A percentile compares a stretch with the other conserved stretches of the same genome.
Evolutionary conservation across 2,113 vertebrate species (phyloP).

Genomic region (Pseudorhombus dupliciocellatus): DNA sequence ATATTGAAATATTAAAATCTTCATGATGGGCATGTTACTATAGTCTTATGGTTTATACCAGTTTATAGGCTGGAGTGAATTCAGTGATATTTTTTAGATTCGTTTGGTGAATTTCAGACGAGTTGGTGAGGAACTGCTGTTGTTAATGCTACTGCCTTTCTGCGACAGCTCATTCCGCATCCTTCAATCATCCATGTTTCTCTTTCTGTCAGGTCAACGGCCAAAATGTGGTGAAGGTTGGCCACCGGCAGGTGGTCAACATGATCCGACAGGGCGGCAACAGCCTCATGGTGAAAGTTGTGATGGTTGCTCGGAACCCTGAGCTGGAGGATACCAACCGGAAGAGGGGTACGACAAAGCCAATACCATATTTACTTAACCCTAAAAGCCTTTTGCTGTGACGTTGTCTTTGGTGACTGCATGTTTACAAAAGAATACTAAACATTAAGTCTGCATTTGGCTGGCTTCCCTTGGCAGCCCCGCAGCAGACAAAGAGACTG

Average conservation of each 20-base stretch:
- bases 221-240: constrained; percentile 93
- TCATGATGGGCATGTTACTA: background rate
- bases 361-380: constrained; percentile 55
- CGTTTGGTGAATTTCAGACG: background rate
- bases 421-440: constrained; percentile 59
- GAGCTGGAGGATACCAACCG: constrained; percentile 89
- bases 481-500: constrained; percentile 89
- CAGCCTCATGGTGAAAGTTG: constrained; percentile 93
- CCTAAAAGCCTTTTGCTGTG: constrained; percentile 31
- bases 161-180: background rate
- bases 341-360: constrained; percentile 84
- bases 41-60: too few relatives aligned
- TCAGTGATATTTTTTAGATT: too few relatives aligned
- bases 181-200: background rate
- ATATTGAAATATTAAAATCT: background rate
- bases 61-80: too few relatives aligned
- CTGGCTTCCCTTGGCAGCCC: constrained; percentile 78
- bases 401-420: constrained; percentile 52
- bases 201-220: constrained; percentile 85
- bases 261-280: constrained; percentile 95
- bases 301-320: constrained; percentile 92
- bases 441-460: constrained; percentile 67
- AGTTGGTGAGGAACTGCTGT: background rate
- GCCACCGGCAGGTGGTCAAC: constrained; percentile 93
- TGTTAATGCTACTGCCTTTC: background rate